These are phyloP conservation scores for Dermatophagoides farinae DNA, from an alignment of 1,140 invertebrate species.

Conservation along the genomic window DNA sequence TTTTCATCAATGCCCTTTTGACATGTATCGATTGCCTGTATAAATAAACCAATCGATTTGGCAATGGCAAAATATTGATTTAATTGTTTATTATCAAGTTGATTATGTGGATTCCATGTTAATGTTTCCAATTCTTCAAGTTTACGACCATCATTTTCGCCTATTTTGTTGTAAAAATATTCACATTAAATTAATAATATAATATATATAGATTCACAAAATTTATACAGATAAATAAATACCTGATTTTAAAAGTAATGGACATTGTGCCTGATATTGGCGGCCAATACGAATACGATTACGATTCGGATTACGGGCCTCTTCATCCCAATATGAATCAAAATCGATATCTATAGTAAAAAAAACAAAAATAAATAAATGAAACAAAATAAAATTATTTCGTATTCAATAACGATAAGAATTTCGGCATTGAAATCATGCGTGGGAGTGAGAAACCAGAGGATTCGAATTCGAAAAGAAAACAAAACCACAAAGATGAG, in stretches of 20 bases:
- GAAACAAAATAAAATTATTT: too few relatives aligned
- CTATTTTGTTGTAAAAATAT: conserved; percentile 5
- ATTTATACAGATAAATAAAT: background rate
- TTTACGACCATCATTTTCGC: conserved; percentile 20
- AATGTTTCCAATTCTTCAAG: conserved; percentile 22
- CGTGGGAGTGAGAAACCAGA: too few relatives aligned
- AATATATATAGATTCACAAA: too few relatives aligned
- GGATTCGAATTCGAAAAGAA: too few relatives aligned
- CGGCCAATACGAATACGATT: conserved; percentile 23
- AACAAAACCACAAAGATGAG: too few relatives aligned
- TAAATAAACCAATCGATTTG: conserved; percentile 16
- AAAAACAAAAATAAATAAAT: conserved; percentile 11
- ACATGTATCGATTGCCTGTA: background rate
- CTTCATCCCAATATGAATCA: conserved; percentile 23
- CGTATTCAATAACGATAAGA: too few relatives aligned
- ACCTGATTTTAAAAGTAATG: conserved; percentile 20
- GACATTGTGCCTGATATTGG: conserved; percentile 22
- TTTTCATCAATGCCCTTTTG: background rate
- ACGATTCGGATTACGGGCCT: conserved; percentile 22
- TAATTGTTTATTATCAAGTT: conserved; percentile 18
- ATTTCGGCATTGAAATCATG: too few relatives aligned
- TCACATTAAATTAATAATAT: background rate
- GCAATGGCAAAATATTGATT: conserved; percentile 21
- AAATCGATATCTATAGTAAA: conserved; percentile 21
- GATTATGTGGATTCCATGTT: conserved; percentile 19